Evolutionary conservation across 64 coral and sea anemone species (phyloP), one percentile per base, ranked within the genome.

Genomic region (Montipora cactus): DNA sequence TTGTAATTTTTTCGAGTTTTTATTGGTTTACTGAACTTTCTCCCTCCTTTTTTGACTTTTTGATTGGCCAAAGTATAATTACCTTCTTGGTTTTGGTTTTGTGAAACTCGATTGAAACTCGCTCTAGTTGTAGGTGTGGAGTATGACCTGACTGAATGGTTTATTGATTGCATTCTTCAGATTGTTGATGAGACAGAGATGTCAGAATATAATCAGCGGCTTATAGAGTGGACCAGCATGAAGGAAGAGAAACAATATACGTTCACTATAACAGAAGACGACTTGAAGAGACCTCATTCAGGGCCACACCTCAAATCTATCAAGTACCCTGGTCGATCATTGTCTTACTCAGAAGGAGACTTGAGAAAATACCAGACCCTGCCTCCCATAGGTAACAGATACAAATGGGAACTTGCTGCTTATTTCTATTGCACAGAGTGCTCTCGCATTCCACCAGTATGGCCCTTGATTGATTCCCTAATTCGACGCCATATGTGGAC

Each of bases 141-240:
- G 37, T 2, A 37, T 37, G 37, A 37, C 37, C 37, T 37, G 37
- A 37, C 11, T 57, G 53, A 57, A 6, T 6, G 53, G 0, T 57
- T 11, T 50, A 12, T 44, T 89, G 20, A 46, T 58, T 52, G 14
- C 14, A 64, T 64, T 59, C 14, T 59, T 37, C 71, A 99, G 98
- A 95, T 99, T 61, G 92, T 92, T 13, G 98, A 99, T 78, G 98
- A 99, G 45, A 99, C 98, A 51, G 92, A 96, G 70, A 99, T 96
- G 98, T 92, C 92, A 25, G 88, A 89, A 23, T 99, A 90, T 52
- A 99, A 99, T 77, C 83, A 92, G n/a, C 91, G 75, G 44, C 87
- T 96, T 19, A 96, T 96, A 69, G 90, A 96, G 47, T 99, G 98
- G 98, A 94, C 89, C 14, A 94, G 85, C 79, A 92, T 79, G 49